phyloP scores from a whole-genome alignment of 2,797 vertebrate genomes.

The Champsocephalus gunnari region DNA sequence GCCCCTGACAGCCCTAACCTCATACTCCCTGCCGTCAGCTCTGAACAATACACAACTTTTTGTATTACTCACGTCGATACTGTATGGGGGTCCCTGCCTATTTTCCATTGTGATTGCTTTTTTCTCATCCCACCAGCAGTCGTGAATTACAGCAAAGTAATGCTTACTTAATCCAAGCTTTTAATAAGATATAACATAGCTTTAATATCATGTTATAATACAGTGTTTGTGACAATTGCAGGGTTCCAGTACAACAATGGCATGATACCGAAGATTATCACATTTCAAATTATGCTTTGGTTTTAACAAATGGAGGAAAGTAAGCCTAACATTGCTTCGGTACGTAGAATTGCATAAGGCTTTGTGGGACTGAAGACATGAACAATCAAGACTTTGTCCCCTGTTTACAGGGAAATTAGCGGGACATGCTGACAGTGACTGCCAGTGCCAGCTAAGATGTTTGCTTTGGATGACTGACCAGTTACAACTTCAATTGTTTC shows the following conservation, averaged over 20 bases:
- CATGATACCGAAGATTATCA: background rate
- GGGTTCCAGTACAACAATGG: background rate
- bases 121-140: background rate
- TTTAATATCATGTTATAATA: background rate
- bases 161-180: background rate
- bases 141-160: background rate
- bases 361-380: background rate
- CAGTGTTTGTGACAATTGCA: background rate
- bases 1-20: conserved; percentile 29
- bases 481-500: background rate
- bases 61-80: conserved; percentile 8
- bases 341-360: background rate
- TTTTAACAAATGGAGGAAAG: background rate
- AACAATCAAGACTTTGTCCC: too few species aligned
- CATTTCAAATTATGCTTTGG: background rate
- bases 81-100: background rate
- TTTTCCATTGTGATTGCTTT: background rate
- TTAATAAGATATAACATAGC: conserved; percentile 1
- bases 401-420: background rate
- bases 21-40: conserved; percentile 11
- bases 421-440: background rate
- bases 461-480: background rate
- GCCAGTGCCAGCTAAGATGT: background rate
- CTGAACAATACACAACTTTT: conserved; percentile 1
- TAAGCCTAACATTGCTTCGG: background rate